phyloP scores from a whole-genome alignment of 2,888 invertebrate species.

The Pterobdella sp. region DNA sequence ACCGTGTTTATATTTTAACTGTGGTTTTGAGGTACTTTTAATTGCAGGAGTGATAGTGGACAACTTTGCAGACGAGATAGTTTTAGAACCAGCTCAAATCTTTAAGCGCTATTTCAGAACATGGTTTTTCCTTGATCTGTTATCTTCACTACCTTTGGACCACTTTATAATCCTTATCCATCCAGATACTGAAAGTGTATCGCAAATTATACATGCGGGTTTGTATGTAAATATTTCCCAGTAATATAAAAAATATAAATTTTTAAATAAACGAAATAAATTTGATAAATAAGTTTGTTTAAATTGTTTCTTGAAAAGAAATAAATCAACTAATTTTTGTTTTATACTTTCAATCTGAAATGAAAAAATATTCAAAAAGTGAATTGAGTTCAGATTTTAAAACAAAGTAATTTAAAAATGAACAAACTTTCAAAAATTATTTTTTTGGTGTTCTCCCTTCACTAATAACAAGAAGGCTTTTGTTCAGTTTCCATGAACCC shows the following conservation, averaged over 20 bases:
- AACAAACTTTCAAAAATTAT: too few species aligned
- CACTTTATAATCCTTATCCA: slow-evolving; percentile 19
- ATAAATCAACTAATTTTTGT: neutral
- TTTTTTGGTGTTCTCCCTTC: too few species aligned
- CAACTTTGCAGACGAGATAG: slow-evolving; percentile 29
- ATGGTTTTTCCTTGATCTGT: slow-evolving; percentile 30
- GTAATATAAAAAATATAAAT: neutral
- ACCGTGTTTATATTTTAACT: too few species aligned
- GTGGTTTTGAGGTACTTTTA: too few species aligned
- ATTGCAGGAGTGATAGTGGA: slow-evolving; percentile 28
- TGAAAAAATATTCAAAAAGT: neutral
- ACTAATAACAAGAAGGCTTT: too few species aligned
- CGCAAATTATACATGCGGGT: slow-evolving; percentile 31
- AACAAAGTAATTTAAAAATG: neutral
- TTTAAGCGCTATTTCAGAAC: slow-evolving; percentile 24
- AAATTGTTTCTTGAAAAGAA: neutral
- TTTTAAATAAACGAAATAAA: neutral
- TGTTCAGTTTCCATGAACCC: too few species aligned
- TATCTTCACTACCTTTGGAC: slow-evolving; percentile 26
- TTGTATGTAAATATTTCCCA: neutral
- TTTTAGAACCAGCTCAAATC: slow-evolving; percentile 28
- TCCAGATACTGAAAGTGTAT: slow-evolving; percentile 18
- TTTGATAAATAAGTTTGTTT: neutral
- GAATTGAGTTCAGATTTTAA: neutral
- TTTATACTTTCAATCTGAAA: neutral